Evolutionary conservation across 2,113 vertebrate species (phyloP), one percentile per base, ranked within the genome.

Genomic region (Corynorhinus townsendii): DNA sequence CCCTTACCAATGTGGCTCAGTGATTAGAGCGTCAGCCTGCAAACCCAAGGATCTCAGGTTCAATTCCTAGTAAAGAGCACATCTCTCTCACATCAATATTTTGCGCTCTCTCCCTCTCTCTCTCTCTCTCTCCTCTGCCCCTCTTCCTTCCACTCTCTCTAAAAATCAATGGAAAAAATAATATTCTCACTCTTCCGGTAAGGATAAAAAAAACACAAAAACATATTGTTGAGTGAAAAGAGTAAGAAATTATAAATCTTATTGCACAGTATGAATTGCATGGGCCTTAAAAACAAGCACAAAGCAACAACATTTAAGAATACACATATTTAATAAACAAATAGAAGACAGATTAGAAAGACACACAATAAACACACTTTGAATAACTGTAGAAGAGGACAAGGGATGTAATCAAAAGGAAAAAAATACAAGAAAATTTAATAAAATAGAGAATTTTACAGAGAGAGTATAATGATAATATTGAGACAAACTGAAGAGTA

Each of bases 241-340:
- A 86, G 8, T 73, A 81, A 91, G 82, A 89, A 86, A 52, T 2
- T 20, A 72, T 69, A 52, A 49, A 35, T 40, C 56, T 84, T 66
- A 71, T 54, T 16, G 4, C 14, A n/a, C 0, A 5, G 19, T n/a
- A 72, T 3, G n/a, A 94, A 64, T 24, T 35, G 52, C 10, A 12
- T 17, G 43, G 64, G 40, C 40, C 76, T 85, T 95, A 64, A 71
- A 93, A 84, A 62, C 12, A 43, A 19, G 76, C 3, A 43, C 28
- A 91, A 82, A 71, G 17, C 33, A 90, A 30, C 10, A 86, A 28
- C 47, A 96, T 64, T 92, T 82, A 91, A 91, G 80, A 71, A 80
- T 35, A 89, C 0, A 69, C 14, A 38, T 49, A 69, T 68, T 77
- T 68, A 90, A 87, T 94, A 38, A 89, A 86, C 30, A 86, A 86